Percentiles rank a stretch among this genome's conserved stretches.
Evolutionary conservation across 2,888 invertebrate species (phyloP).

Genomic region (Girardia tigrina): DNA sequence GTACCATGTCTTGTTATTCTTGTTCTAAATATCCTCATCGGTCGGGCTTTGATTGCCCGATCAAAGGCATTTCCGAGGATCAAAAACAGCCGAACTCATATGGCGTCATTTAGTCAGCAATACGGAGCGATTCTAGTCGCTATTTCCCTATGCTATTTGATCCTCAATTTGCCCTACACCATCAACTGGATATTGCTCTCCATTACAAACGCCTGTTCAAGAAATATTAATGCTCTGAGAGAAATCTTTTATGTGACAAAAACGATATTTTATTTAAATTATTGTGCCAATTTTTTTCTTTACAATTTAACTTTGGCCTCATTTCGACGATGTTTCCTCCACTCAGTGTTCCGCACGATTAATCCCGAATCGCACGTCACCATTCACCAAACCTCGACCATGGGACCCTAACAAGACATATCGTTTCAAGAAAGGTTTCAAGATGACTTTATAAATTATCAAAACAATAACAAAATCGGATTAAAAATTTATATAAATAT

Average conservation of each 20-base stretch:
- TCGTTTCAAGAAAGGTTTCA: no score
- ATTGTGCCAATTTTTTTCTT: not conserved
- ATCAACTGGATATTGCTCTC: not conserved
- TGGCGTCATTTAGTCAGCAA: not conserved
- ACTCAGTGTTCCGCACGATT: not conserved
- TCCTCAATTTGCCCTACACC: not conserved
- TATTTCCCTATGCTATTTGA: not conserved
- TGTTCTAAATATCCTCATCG: not conserved
- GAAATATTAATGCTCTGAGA: not conserved
- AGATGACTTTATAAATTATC: no score
- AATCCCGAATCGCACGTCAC: no score
- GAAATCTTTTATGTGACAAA: not conserved
- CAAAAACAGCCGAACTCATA: not conserved
- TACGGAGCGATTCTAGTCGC: not conserved
- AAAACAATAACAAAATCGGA: no score
- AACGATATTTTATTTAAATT: not conserved
- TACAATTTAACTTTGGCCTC: not conserved
- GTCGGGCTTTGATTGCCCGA: not conserved
- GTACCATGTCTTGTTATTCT: not conserved
- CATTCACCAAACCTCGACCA: no score
- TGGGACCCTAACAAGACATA: no score
- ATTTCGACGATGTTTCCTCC: not conserved
- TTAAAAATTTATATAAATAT: no score
- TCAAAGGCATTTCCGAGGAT: not conserved
- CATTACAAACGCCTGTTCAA: not conserved